Conservation (phyloP, 2,888 invertebrate species). For the Apodemia duryi region DNA sequence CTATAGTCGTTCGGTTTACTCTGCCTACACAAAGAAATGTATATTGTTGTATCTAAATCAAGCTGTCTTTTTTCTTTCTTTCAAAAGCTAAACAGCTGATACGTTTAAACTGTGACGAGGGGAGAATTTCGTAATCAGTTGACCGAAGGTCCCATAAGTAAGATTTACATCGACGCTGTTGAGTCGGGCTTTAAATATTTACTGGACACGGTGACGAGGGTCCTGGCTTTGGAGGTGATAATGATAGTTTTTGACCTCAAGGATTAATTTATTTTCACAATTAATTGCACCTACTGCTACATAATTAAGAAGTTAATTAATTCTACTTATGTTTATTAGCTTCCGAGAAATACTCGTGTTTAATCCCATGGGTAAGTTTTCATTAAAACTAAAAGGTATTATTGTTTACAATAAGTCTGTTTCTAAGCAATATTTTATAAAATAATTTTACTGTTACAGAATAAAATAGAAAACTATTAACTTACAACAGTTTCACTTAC, state of each 20-base stretch:
- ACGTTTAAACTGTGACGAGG: conserved; percentile 31
- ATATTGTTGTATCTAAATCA: no score
- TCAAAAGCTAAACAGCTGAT: conserved; percentile 13
- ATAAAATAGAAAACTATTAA: no score
- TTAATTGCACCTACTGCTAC: background rate
- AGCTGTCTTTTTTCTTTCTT: background rate
- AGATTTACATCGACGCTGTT: conserved; percentile 41
- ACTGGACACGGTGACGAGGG: conserved; percentile 44
- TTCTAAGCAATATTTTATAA: no score
- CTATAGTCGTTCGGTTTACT: no score
- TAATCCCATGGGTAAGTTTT: no score
- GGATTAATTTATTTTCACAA: background rate
- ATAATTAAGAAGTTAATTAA: background rate
- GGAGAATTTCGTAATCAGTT: conserved; percentile 31
- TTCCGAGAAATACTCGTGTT: no score
- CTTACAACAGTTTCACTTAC: no score
- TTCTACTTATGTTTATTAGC: background rate
- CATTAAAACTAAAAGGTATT: no score
- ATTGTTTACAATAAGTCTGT: no score
- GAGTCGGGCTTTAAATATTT: conserved; percentile 48
- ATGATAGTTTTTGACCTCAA: conserved; percentile 31
- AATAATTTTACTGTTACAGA: no score
- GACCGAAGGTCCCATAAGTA: conserved; percentile 40
- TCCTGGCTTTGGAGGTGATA: conserved; percentile 22
- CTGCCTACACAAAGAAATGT: no score